Conservation (phyloP, 2,113 vertebrate genomes). For the Tachysurus vachellii region DNA sequence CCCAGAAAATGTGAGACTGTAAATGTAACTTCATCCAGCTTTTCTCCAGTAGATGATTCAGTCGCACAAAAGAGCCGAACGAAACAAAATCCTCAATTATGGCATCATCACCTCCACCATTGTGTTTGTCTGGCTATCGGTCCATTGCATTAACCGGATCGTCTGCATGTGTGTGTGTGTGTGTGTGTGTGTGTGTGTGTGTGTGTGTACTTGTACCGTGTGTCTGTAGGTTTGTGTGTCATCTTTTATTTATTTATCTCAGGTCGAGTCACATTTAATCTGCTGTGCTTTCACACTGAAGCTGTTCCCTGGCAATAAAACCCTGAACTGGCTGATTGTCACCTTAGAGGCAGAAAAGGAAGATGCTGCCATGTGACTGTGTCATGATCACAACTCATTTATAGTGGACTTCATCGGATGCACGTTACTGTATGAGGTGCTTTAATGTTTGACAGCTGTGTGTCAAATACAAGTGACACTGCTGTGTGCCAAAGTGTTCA, state of each 20-base stretch:
- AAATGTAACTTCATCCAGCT: background rate
- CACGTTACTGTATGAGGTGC: background rate
- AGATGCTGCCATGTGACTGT: background rate
- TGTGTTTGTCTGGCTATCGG: slow-evolving; percentile 9
- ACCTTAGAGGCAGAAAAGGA: background rate
- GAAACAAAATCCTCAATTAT: slow-evolving; percentile 2
- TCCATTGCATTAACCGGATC: background rate
- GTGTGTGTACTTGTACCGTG: background rate
- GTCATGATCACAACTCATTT: background rate
- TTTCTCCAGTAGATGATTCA: background rate
- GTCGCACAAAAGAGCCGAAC: background rate
- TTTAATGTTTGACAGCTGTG: background rate
- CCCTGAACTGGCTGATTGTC: background rate
- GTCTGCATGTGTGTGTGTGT: background rate
- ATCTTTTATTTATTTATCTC: background rate
- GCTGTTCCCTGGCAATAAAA: background rate
- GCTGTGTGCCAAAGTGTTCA: background rate
- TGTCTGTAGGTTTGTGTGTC: background rate
- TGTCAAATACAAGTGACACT: background rate
- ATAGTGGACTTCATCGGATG: background rate
- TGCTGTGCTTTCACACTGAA: background rate
- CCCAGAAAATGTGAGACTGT: background rate
- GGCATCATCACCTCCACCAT: background rate
- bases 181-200: background rate
- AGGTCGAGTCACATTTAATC: background rate